These are phyloP conservation scores for Tipula confusa DNA, from an alignment of 2,888 invertebrate genomes.

Conservation along the genomic window DNA sequence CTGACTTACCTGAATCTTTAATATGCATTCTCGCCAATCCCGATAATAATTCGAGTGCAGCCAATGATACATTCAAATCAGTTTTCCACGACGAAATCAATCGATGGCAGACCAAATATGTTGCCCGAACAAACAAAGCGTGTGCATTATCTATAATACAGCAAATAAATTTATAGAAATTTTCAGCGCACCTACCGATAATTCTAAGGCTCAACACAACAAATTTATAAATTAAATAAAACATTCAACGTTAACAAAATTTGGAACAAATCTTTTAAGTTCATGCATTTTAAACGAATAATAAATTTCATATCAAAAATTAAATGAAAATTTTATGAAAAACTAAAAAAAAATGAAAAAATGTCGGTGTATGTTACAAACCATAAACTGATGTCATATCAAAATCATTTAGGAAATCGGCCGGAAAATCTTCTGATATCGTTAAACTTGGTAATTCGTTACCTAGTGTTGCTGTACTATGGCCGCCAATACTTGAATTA, in stretches of 20 bases:
- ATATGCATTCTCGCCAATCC: conserved; percentile 88
- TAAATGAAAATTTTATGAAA: background rate
- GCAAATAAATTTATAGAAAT: too few relatives aligned
- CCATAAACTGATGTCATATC: conserved; percentile 48
- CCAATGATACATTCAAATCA: conserved; percentile 88
- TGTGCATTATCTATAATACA: conserved; percentile 68
- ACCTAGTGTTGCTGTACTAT: conserved; percentile 44
- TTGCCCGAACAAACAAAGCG: conserved; percentile 86
- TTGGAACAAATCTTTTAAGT: background rate
- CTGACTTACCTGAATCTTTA: conserved; percentile 72
- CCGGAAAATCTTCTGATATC: conserved; percentile 49
- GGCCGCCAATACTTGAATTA: conserved; percentile 47
- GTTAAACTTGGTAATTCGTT: conserved; percentile 52
- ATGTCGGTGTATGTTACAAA: conserved; percentile 37
- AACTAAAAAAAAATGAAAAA: conserved; percentile 39
- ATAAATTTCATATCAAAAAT: conserved; percentile 29
- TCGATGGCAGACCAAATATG: conserved; percentile 90
- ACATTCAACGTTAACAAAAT: background rate
- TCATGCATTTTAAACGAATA: conserved; percentile 29
- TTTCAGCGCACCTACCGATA: too few relatives aligned
- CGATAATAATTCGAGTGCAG: conserved; percentile 85
- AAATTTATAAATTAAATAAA: background rate
- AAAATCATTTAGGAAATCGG: conserved; percentile 48
- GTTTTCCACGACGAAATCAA: conserved; percentile 95
- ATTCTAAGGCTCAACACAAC: background rate